A percentile compares a stretch with the other conserved stretches of the same genome.
phyloP scores from a whole-genome alignment of 2,888 invertebrate genomes.

The Byasa hedistus region DNA sequence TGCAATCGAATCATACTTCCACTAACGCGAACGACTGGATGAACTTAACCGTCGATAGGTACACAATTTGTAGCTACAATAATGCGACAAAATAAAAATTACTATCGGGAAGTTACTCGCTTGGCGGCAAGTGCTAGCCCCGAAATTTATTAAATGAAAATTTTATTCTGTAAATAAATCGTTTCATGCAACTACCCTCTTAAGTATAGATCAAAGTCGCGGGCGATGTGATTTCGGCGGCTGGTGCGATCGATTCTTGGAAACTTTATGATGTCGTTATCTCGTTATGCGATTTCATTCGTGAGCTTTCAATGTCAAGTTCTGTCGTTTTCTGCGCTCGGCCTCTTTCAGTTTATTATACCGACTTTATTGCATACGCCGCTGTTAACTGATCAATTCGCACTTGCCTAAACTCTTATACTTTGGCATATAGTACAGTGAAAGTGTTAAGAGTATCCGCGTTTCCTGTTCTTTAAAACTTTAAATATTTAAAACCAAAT shows the following conservation, averaged over 20 bases:
- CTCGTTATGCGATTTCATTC: slow-evolving; percentile 49
- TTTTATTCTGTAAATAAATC: background rate
- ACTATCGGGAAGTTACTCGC: too few species aligned
- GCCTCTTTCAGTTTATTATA: slow-evolving; percentile 10
- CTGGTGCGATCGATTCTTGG: slow-evolving; percentile 52
- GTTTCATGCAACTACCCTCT: background rate
- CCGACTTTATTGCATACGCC: slow-evolving; percentile 10
- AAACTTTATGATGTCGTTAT: slow-evolving; percentile 55
- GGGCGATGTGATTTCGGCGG: slow-evolving; percentile 36
- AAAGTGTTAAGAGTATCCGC: too few species aligned
- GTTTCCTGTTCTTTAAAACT: too few species aligned
- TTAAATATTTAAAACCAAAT: too few species aligned
- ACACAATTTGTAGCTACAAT: too few species aligned
- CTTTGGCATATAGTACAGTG: background rate
- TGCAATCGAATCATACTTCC: background rate
- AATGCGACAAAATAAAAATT: too few species aligned
- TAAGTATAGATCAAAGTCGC: background rate
- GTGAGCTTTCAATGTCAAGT: slow-evolving; percentile 38
- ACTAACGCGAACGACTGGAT: too few species aligned
- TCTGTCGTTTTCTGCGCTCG: slow-evolving; percentile 3
- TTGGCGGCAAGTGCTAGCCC: too few species aligned
- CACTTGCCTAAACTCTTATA: background rate
- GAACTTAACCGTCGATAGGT: too few species aligned
- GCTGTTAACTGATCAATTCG: slow-evolving; percentile 1
- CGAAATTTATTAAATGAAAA: background rate